phyloP scores from a whole-genome alignment of 2,113 vertebrate genomes.

The Morone chrysops region DNA sequence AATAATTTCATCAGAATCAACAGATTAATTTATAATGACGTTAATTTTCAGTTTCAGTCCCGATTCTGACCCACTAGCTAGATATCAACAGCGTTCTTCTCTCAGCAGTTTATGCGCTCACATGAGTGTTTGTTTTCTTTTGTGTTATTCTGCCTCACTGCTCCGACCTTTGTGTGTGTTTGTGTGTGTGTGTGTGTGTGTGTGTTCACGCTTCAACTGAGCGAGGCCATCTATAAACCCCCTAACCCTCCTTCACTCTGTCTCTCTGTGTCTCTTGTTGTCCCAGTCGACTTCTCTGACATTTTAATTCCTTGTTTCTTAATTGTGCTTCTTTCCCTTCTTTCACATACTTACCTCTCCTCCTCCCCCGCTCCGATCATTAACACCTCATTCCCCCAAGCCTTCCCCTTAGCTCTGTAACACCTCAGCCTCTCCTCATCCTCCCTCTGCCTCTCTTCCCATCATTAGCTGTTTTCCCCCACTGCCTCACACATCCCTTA shows the following conservation, averaged over 20 bases:
- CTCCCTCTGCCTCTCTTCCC: constrained; percentile 14
- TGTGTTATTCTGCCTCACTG: neutral
- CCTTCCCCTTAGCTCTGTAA: constrained; percentile 1
- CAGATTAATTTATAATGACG: neutral
- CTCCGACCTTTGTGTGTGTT: neutral
- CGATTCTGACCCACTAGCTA: constrained; percentile 12
- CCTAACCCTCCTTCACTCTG: constrained; percentile 48
- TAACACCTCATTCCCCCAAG: constrained; percentile 55
- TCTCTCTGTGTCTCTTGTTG: constrained; percentile 8
- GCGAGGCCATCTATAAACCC: constrained; percentile 46
- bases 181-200: constrained; percentile 22
- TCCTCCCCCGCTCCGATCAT: constrained; percentile 38
- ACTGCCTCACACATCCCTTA: neutral
- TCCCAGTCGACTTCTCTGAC: constrained; percentile 49
- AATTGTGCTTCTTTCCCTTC: constrained; percentile 57
- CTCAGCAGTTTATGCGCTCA: neutral
- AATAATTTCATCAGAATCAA: neutral
- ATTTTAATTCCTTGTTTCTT: constrained; percentile 63
- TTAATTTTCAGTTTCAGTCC: neutral
- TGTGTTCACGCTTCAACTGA: constrained; percentile 31
- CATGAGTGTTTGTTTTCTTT: neutral
- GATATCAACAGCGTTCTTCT: neutral
- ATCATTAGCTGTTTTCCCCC: constrained; percentile 52
- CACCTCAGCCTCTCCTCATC: constrained; percentile 19
- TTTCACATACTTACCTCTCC: constrained; percentile 26